Base-by-base conservation (phyloP, 2,797 vertebrate species). In the Pangasius mekongensis region DNA sequence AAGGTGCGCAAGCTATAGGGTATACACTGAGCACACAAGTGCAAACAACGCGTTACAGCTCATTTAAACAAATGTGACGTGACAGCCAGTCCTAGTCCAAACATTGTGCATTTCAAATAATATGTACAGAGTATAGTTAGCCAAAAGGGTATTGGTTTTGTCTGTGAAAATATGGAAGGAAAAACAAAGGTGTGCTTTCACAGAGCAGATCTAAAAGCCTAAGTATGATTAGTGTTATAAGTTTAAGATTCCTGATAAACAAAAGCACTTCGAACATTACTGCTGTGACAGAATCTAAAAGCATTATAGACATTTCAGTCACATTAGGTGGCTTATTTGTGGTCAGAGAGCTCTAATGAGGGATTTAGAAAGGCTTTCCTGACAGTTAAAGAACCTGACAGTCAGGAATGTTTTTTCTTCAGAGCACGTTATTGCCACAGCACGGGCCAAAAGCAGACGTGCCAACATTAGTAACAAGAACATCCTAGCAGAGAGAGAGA, bases 311-410 rank as follows among this genome's bases (percentile, higher is more conserved):
- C 36, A 8, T 82, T 52, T 36, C 27, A 30, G 16, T 33, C 66
- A 64, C 24, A n/a, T 62, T 74, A 87, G 39, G 27, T 22, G 71
- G n/a, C 56, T 83, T 36, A 36, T 33, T 64, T 47, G n/a, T 52
- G 56, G 47, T 62, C 54, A 36, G 20, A 67, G 62, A 84, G 56
- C 81, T n/a, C 54, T 81, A 60, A 58, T 27, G 0, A 83, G 52
- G 83, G 43, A 58, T 80, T 24, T 39, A n/a, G 36, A 14, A 88
- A 64, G 10, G 69, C 18, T 36, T 85, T 49, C 85, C 39, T 83
- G 71, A 87, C 16, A 18, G 27, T 86, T 43, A 86, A 54, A 49
- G 16, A 90, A 81, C 16, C 78, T 81, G 78, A 89, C 24, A 89
- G 80, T 27, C 3, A 56, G 33, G 73, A 85, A 87, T 69, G 18